Base-by-base conservation (phyloP, 2,113 vertebrate species). In the Regulus satrapa region DNA sequence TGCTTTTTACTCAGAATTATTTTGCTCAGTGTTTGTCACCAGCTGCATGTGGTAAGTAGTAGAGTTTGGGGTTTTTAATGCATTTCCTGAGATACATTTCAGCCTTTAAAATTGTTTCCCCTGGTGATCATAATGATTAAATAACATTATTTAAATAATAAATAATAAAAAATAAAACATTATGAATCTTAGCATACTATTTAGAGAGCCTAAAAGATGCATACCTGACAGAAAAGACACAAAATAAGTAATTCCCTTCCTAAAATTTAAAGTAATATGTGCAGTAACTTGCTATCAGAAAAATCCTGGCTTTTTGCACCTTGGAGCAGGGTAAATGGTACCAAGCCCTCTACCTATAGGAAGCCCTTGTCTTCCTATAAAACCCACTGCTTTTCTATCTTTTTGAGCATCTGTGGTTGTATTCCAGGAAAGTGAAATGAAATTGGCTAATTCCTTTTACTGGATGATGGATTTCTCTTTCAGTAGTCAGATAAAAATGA, bases 401-500 rank as follows among this genome's bases (percentile, higher is more conserved):
- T 7, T 81, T 46, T 46, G 52, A 78, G 24, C 28, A 32, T 85
- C 68, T 63, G 40, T 59, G 21, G 43, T 86, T 63, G 51, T 92
- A 82, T 92, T 73, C 40, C 40, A 88, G 74, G 56, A 59, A 92
- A 79, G 62, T 68, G 66, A 93, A 93, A 88, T 45, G 32, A 82
- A 89, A 64, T 75, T 49, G 56, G 56, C 40, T 90, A 92, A 92
- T 85, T 85, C 66, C 40, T 93, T 61, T 82, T 88, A 85, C 48
- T 40, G 52, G 56, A 52, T 95, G 96, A 95, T 92, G 71, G 58
- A 92, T 95, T 88, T 90, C n/a, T 90, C 45, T 91, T 86, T 92
- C 78, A 75, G 48, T 68, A 68, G 82, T 85, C 82, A 83, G 66
- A 81, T 82, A 79, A 82, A 90, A 94, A 59, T 64, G 56, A 63